phyloP scores from a whole-genome alignment of 2,888 invertebrate species.

The Caradrina kadenii region DNA sequence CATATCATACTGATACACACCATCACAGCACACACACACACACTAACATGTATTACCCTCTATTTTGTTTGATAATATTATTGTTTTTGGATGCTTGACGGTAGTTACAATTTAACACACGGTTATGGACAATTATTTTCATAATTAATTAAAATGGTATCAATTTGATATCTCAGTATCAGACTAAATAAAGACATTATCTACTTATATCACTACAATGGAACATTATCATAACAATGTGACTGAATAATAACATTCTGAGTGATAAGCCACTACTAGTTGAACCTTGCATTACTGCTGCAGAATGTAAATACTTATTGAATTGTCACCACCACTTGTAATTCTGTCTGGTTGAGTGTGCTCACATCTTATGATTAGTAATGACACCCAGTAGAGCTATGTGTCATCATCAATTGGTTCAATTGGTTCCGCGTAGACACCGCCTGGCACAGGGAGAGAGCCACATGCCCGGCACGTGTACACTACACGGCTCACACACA shows the following conservation, averaged over 20 bases:
- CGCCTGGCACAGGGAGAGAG: background rate
- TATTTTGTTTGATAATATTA: background rate
- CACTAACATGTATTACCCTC: background rate
- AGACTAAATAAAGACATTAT: slow-evolving; percentile 22
- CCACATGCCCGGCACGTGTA: background rate
- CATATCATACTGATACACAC: background rate
- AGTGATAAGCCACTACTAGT: slow-evolving; percentile 21
- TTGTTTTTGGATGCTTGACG: background rate
- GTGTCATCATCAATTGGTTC: slow-evolving; percentile 62
- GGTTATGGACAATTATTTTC: slow-evolving; percentile 13
- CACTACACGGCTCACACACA: background rate
- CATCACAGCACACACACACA: background rate
- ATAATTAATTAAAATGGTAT: slow-evolving; percentile 40
- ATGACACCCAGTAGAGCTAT: slow-evolving; percentile 44
- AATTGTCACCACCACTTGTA: background rate
- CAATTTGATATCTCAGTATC: slow-evolving; percentile 42
- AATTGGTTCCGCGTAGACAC: slow-evolving; percentile 56
- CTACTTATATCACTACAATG: slow-evolving; percentile 26
- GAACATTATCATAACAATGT: slow-evolving; percentile 28
- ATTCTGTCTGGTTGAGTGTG: background rate
- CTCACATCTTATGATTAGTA: slow-evolving; percentile 8
- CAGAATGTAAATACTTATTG: background rate
- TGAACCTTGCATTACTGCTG: background rate
- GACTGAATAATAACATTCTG: slow-evolving; percentile 5
- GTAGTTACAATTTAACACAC: background rate